Evolutionary conservation across 64 coral and sea anemone genomes (phyloP), one percentile per base, ranked within the genome.

Genomic region (Stichodactyla helianthus): DNA sequence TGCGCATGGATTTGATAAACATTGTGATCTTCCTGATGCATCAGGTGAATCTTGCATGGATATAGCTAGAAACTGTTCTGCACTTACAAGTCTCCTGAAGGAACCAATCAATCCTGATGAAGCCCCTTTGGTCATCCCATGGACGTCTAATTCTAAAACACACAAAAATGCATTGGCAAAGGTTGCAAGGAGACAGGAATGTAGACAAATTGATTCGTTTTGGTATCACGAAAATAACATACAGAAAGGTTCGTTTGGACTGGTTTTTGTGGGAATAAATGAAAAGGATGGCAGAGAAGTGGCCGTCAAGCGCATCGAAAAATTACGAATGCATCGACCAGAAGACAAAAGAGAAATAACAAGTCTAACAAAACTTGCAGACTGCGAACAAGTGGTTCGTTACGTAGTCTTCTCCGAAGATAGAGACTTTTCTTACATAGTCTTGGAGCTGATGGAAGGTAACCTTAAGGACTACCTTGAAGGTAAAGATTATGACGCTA

Each of bases 361-460:
- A 35, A 89, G 50, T 10, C 51, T 94, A 7, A 28, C 65, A 15
- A 27, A 83, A n/a, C 28, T 94, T 9, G 51, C 63, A 17, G 27
- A 94, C 50, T 94, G 84, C 50, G 35, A 50, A 4, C 23, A 79
- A 59, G 80, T 94, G 25, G 85, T 94, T 15, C 70, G 86, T 31
- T 94, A 94, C 83, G 56, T 94, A 50, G 53, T 53, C 4, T 91
- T 84, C 52, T 50, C 6, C 20, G 64, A 84, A n/a, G 85, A 91
- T 35, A 5, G 9, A 3, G n/a, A 70, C 31, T 94, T 88, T 59
- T 74, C 85, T 0, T 94, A 90, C 62, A 83, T 94, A 19, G 87
- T 90, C 55, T 65, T 94, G 26, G 93, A 94, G 13, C 52, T 94
- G 10, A 90, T 94, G 93, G 93, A 94, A 78, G 93, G 93, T 13